These are phyloP conservation scores for Coregonus ussuriensis DNA, from an alignment of 2,797 vertebrate genomes.

Conservation along the genomic window DNA sequence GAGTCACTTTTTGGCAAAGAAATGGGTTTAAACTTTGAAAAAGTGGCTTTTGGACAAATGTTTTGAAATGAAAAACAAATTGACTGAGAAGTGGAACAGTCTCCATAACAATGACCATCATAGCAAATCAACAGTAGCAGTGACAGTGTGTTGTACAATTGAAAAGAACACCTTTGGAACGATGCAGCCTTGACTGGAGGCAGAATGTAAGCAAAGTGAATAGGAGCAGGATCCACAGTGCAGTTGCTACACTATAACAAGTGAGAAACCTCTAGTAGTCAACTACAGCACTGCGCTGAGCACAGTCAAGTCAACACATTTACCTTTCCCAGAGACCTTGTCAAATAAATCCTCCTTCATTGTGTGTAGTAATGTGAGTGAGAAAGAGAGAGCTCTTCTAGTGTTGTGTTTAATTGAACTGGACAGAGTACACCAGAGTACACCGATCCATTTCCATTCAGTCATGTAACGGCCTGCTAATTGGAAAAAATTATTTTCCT, in stretches of 20 bases:
- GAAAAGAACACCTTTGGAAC: too few species aligned
- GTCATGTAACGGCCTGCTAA: neutral
- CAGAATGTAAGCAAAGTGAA: neutral
- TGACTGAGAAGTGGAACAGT: neutral
- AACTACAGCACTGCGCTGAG: neutral
- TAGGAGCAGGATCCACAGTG: neutral
- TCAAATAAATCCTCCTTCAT: neutral
- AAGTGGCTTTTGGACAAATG: neutral
- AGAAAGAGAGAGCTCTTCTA: neutral
- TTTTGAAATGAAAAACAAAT: neutral
- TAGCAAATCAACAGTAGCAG: neutral
- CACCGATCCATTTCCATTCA: neutral
- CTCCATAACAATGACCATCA: neutral
- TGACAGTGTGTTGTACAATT: too few species aligned
- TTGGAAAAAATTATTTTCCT: neutral
- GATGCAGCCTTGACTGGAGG: neutral
- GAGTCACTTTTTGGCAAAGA: neutral
- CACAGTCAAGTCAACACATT: neutral
- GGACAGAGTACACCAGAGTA: neutral
- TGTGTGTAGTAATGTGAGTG: neutral
- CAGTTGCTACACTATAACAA: neutral
- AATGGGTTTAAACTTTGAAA: neutral
- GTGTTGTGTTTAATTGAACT: neutral
- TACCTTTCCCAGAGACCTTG: constrained; percentile 1
- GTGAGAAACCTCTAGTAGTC: neutral